Base-by-base conservation (phyloP, 2,797 vertebrate species). In the Typhlichthys subterraneus region DNA sequence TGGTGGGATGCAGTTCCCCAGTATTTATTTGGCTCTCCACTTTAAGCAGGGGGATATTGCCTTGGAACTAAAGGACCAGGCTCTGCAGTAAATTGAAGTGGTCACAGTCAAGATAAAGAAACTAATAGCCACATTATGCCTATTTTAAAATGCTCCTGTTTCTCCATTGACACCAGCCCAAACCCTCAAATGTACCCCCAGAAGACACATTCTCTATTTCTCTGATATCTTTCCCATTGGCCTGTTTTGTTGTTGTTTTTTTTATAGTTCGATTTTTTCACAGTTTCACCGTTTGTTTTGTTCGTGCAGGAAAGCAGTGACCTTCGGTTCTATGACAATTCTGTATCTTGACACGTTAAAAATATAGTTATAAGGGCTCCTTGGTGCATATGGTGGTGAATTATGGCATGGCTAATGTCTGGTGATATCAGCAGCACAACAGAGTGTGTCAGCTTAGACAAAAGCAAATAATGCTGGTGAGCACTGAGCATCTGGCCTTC, bases 71-170 rank as follows among this genome's bases (percentile, higher is more conserved):
- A 77, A 86, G 82, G 67, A 55, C 57, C 69, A 73, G 85, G 85
- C 82, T 84, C 76, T 84, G 68, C 53, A 81, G 83, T 84, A 73
- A 82, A 79, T 87, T 61, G 14, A 67, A 84, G 74, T 65, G 73
- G 82, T 84, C 79, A 81, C 67, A 49, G 72, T 67, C 65, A 29
- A 75, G 54, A 80, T 84, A 73, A 75, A 89, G 67, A 71, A 85
- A 84, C 81, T 77, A 85, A 88, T 85, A 80, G 65, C 66, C 83
- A 83, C 75, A 85, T 85, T 89, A 85, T 87, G 74, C 82, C 84
- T 83, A 71, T 81, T 86, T 83, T 84, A 87, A 86, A 8, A 38
- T 76, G 72, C 77, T 70, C 52, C 53, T 15, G 33, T 50, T 70
- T 70, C 72, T 75, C 64, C 78, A 61, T 78, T 76, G 67, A 9